These are phyloP conservation scores for Drosophila quadrilineata DNA, from an alignment of 1,140 invertebrate genomes.

Conservation along the genomic window DNA sequence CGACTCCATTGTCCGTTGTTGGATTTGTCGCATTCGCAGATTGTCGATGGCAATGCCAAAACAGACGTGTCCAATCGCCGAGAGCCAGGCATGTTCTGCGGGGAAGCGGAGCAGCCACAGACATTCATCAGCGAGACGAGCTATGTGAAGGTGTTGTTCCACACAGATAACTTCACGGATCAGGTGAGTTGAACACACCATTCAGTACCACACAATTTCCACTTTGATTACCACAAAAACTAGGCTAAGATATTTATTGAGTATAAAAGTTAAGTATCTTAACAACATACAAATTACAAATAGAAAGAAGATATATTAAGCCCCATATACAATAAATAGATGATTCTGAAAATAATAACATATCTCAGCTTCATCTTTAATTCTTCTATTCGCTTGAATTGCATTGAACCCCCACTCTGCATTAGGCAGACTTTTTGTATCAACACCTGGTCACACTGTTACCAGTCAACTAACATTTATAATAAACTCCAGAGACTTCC, in stretches of 20 bases:
- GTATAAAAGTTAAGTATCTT: too few species aligned
- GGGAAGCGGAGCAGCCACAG: slow-evolving; percentile 95
- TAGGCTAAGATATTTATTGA: too few species aligned
- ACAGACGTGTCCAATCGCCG: slow-evolving; percentile 92
- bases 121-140: slow-evolving; percentile 97
- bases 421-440: neutral
- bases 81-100: slow-evolving; percentile 94
- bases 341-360: too few species aligned
- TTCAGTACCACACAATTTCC: neutral
- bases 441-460: slow-evolving; percentile 23
- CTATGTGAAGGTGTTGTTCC: slow-evolving; percentile 94
- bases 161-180: slow-evolving; percentile 95
- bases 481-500: slow-evolving; percentile 46
- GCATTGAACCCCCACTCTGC: neutral
- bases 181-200: slow-evolving; percentile 87
- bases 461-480: slow-evolving; percentile 18
- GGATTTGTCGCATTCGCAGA: slow-evolving; percentile 83
- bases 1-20: slow-evolving; percentile 15
- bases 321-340: too few species aligned
- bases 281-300: too few species aligned
- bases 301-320: too few species aligned
- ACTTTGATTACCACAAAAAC: neutral
- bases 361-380: too few species aligned
- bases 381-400: too few species aligned
- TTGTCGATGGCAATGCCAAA: slow-evolving; percentile 91